Base-by-base conservation (phyloP, 1,140 invertebrate species). In the Drosophila repleta region DNA sequence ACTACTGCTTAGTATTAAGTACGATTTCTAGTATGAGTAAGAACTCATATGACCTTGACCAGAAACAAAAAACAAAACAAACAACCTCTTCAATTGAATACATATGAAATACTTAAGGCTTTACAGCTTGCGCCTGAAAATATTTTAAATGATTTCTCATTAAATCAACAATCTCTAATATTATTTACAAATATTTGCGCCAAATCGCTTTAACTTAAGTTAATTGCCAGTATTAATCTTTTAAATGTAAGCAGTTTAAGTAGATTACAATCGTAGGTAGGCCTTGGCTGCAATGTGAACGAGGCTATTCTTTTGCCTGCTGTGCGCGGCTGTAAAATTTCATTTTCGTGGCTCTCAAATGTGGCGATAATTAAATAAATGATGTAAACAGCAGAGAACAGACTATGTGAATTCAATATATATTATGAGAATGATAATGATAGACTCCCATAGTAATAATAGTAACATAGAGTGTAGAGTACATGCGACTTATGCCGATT, bases 311-410 rank as follows among this genome's bases (percentile, higher is more conserved):
- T 51, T 17, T 46, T 0, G 41, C 56, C 56, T n/a, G 24, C 56
- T 60, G 56, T 57, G 55, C 37, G n/a, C 26, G 55, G 17, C 43
- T 60, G 29, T 49, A 24, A 61, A 49, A 37, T 11, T 61, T 13
- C 39, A 21, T 37, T 43, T 43, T 43, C 5, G 39, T 41, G 35
- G 17, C 32, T 29, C 53, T 57, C n/a, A 6, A 29, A 45, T 45
- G 39, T 24, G 43, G 43, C 37, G 8, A 49, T 35, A 64, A 64
- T 70, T 64, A 64, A 70, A 64, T 56, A 26, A 64, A 49, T 55
- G 43, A 64, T 56, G 51, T 70, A 70, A 64, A 70, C 67, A 64
- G 24, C 20, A 21, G n/a, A 49, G 35, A 26, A 62, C 21, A 63
- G 46, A 35, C 26, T 11, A 32, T 46, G 21, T 26, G 29, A n/a